Base-by-base conservation (phyloP, 1,140 invertebrate species). In the Drosophila trapezifrons region DNA sequence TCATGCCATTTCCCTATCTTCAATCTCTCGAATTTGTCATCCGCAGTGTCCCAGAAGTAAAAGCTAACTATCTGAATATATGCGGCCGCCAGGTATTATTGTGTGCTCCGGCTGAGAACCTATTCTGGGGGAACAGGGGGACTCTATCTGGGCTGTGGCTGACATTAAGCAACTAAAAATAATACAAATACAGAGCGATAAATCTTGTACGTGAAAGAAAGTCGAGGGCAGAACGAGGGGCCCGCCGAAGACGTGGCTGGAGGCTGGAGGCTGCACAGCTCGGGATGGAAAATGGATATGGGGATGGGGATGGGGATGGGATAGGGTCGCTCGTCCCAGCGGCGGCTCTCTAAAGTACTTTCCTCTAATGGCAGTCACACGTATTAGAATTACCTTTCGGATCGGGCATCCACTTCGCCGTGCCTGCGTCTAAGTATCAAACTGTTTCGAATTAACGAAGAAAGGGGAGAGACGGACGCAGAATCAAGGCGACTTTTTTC, bases 191-290 rank as follows among this genome's bases (percentile, higher is more conserved):
- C 80, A 84, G 71, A 72, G 90, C 76, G 63, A 91, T 90, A 90
- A 91, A 90, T 91, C 84, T 83, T 86, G 81, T 82, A 86, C 86
- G 90, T 91, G 82, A 91, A 90, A 91, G 85, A 86, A 80, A 86
- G 79, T 60, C 70, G 56, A 17, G 20, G 37, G 37, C 45, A 29
- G 40, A 22, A 38, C 57, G 56, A 76, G 20, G 65, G 43, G 20
- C 15, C 27, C 17, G 49, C 17, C 49, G 62, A 60, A 70, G 55
- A 70, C 42, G 17, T 70, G 60, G 56, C 40, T 47, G 51, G 79
- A 60, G 71, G 78, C 69, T 62, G 65, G n/a, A 22, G 22, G 22
- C 22, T 51, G 18, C 42, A 43, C 13, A 12, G 10, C 27, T 45
- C 25, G 45, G n/a, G 42, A 49, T 51, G 20, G 60, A 46, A 55